Base-by-base conservation (phyloP, 2,113 vertebrate species). In the Chionomys nivalis region DNA sequence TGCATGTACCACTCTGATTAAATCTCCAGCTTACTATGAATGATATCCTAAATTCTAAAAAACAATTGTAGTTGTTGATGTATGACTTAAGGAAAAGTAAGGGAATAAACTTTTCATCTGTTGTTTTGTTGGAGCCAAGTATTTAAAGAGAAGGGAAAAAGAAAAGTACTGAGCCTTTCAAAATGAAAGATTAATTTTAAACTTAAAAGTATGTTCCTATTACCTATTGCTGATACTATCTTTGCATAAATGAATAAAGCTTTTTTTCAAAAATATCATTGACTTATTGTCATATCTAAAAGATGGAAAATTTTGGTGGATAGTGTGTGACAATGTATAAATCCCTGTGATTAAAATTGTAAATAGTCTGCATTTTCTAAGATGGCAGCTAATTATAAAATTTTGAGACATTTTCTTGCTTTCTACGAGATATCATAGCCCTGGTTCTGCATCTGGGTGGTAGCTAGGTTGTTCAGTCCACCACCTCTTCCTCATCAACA, bases 141-240 rank as follows among this genome's bases (percentile, higher is more conserved):
- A 95, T 96, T 96, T 90, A 91, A 91, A 97, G 39, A 82, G 72
- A 91, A 89, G 31, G 26, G 76, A 75, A 44, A 93, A 94, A 93
- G 9, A 95, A 87, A 96, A 95, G 49, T 97, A 87, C 96, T 97
- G 94, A 97, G 89, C 92, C 97, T 96, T 98, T 97, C 96, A 96
- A 97, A 97, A 91, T 96, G 63, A 88, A 92, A 91, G 72, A 97
- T 96, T 97, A 97, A 97, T 95, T 98, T 94, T 94, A 97, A 95
- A 90, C 66, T 78, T 94, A 91, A 61, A 98, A 66, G 82, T 79
- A 76, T 91, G 73, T 96, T 96, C 11, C 19, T 96, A 4, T 94
- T 94, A 55, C 49, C 19, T 97, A 63, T 85, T 88, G 36, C 52
- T 97, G 63, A 96, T 93, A 93, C 33, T 96, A 10, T 95, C 89